Evolutionary conservation across 1,140 invertebrate genomes (phyloP).

Genomic region (Apocrypta bakeri): DNA sequence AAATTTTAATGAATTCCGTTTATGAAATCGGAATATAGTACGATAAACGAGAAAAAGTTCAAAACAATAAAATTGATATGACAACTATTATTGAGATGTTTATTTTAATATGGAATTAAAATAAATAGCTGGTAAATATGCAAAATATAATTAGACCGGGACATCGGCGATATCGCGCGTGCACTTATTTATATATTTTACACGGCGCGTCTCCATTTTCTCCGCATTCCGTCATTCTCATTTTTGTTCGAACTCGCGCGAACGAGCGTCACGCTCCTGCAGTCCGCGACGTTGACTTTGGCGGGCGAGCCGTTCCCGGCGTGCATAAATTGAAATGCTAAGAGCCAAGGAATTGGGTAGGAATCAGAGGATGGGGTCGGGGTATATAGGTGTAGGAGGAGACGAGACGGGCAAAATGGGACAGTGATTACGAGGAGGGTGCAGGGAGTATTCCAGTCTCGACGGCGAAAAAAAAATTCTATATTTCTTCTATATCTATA

Average conservation of each 20-base stretch:
- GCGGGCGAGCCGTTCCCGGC: constrained; percentile 59
- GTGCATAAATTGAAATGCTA: constrained; percentile 70
- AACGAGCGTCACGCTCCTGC: background rate
- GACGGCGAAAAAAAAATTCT: background rate
- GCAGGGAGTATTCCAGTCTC: constrained; percentile 13
- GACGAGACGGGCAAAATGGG: constrained; percentile 56
- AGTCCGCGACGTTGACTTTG: constrained; percentile 8
- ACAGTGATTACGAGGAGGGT: constrained; percentile 59
- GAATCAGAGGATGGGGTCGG: constrained; percentile 55
- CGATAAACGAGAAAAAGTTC: too few relatives aligned
- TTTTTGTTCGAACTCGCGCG: background rate
- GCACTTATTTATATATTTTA: too few relatives aligned
- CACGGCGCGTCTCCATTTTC: background rate
- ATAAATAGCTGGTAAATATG: background rate
- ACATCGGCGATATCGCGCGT: too few relatives aligned
- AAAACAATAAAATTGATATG: too few relatives aligned
- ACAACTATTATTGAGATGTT: too few relatives aligned
- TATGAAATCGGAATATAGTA: too few relatives aligned
- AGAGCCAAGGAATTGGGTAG: constrained; percentile 62
- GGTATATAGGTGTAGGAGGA: constrained; percentile 43
- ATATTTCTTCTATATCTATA: background rate
- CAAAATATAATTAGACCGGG: background rate
- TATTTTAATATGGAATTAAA: too few relatives aligned
- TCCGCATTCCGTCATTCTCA: background rate
- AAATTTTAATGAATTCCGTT: too few relatives aligned